Evolutionary conservation across 1,140 invertebrate species (phyloP), one percentile per base, ranked within the genome.

Genomic region (Popillia japonica): DNA sequence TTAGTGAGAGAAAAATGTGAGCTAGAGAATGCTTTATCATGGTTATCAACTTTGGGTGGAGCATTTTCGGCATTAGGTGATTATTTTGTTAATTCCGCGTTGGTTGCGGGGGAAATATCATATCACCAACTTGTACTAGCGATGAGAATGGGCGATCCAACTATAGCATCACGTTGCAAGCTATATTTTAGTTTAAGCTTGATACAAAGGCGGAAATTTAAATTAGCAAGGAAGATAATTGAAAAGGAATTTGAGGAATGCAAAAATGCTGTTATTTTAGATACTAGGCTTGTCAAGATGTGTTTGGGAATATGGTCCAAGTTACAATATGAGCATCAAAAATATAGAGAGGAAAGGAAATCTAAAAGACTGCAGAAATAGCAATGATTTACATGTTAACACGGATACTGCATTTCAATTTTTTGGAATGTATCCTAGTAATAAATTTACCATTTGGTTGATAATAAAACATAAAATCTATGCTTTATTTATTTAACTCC

Each of bases 1-100:
- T 88, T 90, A 81, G 87, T 87, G 23, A 87, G 88, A 87, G 92
- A 95, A 87, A 88, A 90, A 80, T 89, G 92, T 80, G 93, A 96
- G 87, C 88, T 96, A 80, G 95, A 96, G 84, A 91, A 95, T 88
- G 90, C 94, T 8, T 93, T 98, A 90, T 96, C 96, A 3, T 98
- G 96, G 96, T 88, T 99, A 3, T 98, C 96, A n/a, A 99, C 97
- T 0, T 89, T 99, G 11, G 97, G 97, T 72, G 97, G 97, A 61
- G 97, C 95, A 6, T 98, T 95, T 88, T 98, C 97, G 22, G 93
- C 96, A 8, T 88, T 98, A 72, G 97, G 97, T 17, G 97, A 98
- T 84, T 90, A 94, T 80, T 94, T 93, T 87, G 83, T 88, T 74
- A 87, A 92, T 83, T 97, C 93, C 90, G 96, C 97, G 77, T 88